Base-by-base conservation (phyloP, 2,888 invertebrate genomes). In the Eupithecia tripunctaria region DNA sequence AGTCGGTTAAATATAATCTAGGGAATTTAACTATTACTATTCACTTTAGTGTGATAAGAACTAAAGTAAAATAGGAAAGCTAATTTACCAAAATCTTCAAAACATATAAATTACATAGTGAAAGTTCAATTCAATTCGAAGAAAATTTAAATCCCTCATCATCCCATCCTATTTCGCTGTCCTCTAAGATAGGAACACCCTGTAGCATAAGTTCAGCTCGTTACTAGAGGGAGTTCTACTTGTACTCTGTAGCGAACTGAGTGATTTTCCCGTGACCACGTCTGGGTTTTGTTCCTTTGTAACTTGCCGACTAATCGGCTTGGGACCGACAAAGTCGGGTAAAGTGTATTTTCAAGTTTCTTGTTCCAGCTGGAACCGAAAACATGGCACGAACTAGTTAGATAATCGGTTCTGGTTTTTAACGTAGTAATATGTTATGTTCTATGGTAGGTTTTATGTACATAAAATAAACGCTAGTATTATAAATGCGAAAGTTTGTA, bases 201-300 rank as follows among this genome's bases (percentile, higher is more conserved):
- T 59, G 59, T 27, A 59, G 15, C 27, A 47, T 59, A 3, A 27
- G 59, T 27, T 59, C 59, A 14, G 27, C 6, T 59, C 15, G 15
- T 59, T 32, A n/a, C n/a, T n/a, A 59, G 10, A 27, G 27, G 59
- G 14, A 59, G 59, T 7, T 43, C 18, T 32, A 4, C 6, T 0
- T 32, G 32, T 43, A 43, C 43, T 18, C 59, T 25, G 59, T 27
- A 59, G 14, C n/a, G 6, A 59, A 27, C 14, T 25, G 59, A 59
- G 59, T 59, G 59, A 59, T 59, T 59, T 59, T 59, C 25, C 59
- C 12, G 8, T 59, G 59, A 59, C 59, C 59, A 59, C 59, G 59
- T 18, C 60, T 18, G 14, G 8, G 32, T 5, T 27, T 29, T 18
- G 60, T 32, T 32, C 29, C 29, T 27, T 60, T 60, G 32, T 60